These are phyloP conservation scores for Euproctis similis DNA, from an alignment of 2,888 invertebrate genomes.

Conservation along the genomic window DNA sequence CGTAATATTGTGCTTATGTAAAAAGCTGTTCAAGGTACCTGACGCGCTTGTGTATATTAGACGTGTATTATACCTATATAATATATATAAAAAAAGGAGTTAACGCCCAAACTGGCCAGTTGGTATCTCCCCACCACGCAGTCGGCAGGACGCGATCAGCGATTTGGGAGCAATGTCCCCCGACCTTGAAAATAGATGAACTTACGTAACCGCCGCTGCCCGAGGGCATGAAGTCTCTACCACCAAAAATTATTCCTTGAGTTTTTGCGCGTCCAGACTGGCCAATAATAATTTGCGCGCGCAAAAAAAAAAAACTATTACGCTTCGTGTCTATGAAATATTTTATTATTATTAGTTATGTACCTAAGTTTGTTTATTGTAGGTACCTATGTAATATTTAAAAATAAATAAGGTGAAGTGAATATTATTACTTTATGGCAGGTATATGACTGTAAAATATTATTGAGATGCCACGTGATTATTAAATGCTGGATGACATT, in stretches of 20 bases:
- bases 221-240: conserved; percentile 57
- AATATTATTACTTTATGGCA: too few relatives aligned
- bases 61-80: conserved; percentile 37
- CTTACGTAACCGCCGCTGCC: conserved; percentile 66
- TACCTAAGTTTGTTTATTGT: too few relatives aligned
- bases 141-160: conserved; percentile 64
- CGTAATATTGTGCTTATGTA: conserved; percentile 19
- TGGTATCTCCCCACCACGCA: conserved; percentile 47
- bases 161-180: conserved; percentile 74
- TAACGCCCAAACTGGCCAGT: conserved; percentile 60
- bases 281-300: conserved; percentile 34
- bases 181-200: conserved; percentile 75
- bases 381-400: too few relatives aligned
- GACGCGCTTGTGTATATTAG: conserved; percentile 26
- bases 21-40: conserved; percentile 21
- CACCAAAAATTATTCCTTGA: conserved; percentile 57
- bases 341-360: conserved; percentile 10
- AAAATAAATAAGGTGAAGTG: too few relatives aligned
- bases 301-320: too few relatives aligned
- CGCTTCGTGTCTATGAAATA: too few relatives aligned
- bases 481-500: too few relatives aligned
- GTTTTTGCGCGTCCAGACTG: conserved; percentile 63
- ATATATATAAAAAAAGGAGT: conserved; percentile 58
- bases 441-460: too few relatives aligned
- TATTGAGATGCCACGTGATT: too few relatives aligned